Evolutionary conservation across 2,797 vertebrate genomes (phyloP).

Genomic region (Eurystomus glaucurus): DNA sequence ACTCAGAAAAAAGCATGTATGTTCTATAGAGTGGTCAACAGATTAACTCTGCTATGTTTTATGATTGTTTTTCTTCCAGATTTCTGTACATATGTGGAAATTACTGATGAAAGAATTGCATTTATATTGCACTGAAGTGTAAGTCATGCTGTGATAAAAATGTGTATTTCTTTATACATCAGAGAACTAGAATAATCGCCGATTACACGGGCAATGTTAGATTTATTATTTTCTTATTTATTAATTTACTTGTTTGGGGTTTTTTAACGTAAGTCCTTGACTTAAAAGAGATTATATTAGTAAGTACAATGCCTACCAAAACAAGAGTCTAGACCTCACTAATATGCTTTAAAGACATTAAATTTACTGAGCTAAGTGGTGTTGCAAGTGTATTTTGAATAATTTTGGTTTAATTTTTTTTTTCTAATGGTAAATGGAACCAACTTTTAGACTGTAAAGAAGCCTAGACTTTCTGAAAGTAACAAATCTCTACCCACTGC

Average conservation of each 20-base stretch:
- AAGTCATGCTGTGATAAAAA: slow-evolving; percentile 65
- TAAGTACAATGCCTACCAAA: neutral
- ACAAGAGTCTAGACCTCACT: neutral
- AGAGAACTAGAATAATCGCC: slow-evolving; percentile 63
- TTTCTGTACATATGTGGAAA: slow-evolving; percentile 32
- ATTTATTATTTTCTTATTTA: slow-evolving; percentile 42
- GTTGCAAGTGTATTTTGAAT: neutral
- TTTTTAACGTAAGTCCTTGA: slow-evolving; percentile 1
- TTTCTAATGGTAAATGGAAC: neutral
- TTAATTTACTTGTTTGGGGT: neutral
- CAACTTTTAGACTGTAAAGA: neutral
- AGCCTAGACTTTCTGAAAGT: neutral
- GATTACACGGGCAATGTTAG: slow-evolving; percentile 14
- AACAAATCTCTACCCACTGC: neutral
- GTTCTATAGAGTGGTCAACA: neutral
- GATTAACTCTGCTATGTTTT: slow-evolving; percentile 19
- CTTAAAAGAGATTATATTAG: neutral
- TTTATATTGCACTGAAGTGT: slow-evolving; percentile 13
- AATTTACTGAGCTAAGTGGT: neutral
- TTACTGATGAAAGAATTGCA: slow-evolving; percentile 52
- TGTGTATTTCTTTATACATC: slow-evolving; percentile 50
- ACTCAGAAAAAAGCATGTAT: neutral
- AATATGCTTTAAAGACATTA: neutral
- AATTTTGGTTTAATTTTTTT: neutral
- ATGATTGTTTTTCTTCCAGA: slow-evolving; percentile 18